phyloP scores from a whole-genome alignment of 1,140 invertebrate species.

The Macrocentrus cingulum region DNA sequence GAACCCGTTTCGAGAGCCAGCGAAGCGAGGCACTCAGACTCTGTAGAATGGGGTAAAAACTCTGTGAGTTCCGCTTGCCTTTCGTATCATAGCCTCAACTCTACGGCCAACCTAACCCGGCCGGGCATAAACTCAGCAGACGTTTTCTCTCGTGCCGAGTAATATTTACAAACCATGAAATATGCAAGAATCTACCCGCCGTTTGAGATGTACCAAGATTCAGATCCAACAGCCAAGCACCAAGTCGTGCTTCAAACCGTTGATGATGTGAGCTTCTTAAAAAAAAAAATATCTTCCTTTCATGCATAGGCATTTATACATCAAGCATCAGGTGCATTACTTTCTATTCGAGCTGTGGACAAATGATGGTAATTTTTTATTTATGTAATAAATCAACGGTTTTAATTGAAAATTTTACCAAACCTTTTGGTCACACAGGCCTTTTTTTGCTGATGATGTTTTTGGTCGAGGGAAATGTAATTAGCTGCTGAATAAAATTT shows the following conservation, averaged over 20 bases:
- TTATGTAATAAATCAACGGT: too few species aligned
- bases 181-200: constrained; percentile 30
- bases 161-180: constrained; percentile 35
- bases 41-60: constrained; percentile 52
- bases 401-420: too few species aligned
- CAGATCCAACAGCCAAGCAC: neutral
- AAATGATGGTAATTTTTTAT: too few species aligned
- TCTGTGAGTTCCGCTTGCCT: constrained; percentile 40
- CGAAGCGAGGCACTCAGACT: constrained; percentile 53
- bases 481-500: too few species aligned
- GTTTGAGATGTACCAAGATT: constrained; percentile 20
- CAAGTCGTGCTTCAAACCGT: constrained; percentile 1
- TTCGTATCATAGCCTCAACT: constrained; percentile 28
- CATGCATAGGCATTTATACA: too few species aligned
- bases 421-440: too few species aligned
- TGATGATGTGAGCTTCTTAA: neutral
- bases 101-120: constrained; percentile 24
- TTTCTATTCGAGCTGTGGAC: too few species aligned
- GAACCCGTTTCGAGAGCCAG: constrained; percentile 52
- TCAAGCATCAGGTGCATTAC: too few species aligned
- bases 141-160: constrained; percentile 22
- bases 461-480: too few species aligned
- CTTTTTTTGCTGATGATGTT: too few species aligned
- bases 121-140: constrained; percentile 32
- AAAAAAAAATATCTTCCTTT: too few species aligned